These are phyloP conservation scores for Ametastegia equiseti DNA, from an alignment of 2,888 invertebrate species.

Conservation along the genomic window DNA sequence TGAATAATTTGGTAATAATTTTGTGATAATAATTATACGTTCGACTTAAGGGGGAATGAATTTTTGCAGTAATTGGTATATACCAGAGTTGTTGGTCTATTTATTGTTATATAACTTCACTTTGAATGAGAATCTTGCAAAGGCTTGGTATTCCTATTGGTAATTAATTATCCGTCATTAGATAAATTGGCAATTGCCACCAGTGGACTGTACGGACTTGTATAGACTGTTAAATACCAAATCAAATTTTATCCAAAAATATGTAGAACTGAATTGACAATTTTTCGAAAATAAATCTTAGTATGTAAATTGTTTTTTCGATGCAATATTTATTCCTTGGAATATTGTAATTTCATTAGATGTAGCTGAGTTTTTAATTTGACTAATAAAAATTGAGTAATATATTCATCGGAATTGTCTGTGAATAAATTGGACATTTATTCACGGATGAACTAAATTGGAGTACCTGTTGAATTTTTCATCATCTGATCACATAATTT, in stretches of 20 bases:
- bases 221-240: background rate
- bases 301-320: background rate
- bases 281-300: conserved; percentile 1
- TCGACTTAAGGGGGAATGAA: background rate
- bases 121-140: background rate
- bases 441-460: background rate
- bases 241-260: background rate
- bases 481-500: background rate
- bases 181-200: background rate
- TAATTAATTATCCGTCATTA: background rate
- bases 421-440: background rate
- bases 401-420: background rate
- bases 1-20: background rate
- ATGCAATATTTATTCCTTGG: background rate
- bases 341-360: background rate
- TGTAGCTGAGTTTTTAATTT: background rate
- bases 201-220: background rate
- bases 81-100: background rate
- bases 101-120: background rate
- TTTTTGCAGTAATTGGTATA: background rate
- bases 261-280: background rate
- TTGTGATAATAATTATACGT: background rate
- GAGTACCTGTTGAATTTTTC: background rate
- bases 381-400: background rate
- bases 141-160: background rate